A percentile compares a stretch with the other conserved stretches of the same genome.
Evolutionary conservation across 2,113 vertebrate genomes (phyloP).

Genomic region (Syngnathus floridae): DNA sequence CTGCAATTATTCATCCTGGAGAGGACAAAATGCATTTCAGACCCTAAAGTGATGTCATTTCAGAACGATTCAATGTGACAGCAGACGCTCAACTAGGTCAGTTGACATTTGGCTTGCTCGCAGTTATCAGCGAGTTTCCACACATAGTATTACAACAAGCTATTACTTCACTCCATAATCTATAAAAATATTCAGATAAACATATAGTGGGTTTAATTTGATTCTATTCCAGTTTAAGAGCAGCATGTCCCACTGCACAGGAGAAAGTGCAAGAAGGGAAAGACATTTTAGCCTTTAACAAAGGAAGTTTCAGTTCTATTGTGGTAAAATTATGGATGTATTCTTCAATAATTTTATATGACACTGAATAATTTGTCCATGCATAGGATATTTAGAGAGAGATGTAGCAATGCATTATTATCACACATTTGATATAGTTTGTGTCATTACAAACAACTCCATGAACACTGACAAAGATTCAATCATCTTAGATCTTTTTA

Average conservation of each 20-base stretch:
- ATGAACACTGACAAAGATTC: not conserved
- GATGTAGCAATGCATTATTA: no score
- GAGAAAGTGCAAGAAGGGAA: no score
- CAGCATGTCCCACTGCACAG: no score
- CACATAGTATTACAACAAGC: not conserved
- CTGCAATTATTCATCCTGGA: conserved; percentile 24
- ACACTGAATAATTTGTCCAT: no score
- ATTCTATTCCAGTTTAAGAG: not conserved
- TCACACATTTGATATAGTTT: not conserved
- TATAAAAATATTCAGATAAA: not conserved
- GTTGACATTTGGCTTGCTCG: conserved; percentile 5
- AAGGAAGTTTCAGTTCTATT: no score
- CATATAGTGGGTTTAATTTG: not conserved
- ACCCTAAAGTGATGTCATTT: conserved; percentile 20
- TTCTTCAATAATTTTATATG: not conserved
- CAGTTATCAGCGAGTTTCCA: conserved; percentile 5
- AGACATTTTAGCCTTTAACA: not conserved
- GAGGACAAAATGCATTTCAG: conserved; percentile 18
- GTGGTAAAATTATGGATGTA: not conserved
- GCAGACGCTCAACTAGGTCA: conserved; percentile 33
- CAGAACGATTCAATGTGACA: conserved; percentile 18
- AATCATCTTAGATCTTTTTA: conserved; percentile 17
- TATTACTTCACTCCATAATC: not conserved
- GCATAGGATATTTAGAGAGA: no score
- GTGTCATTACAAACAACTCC: not conserved